Evolutionary conservation across 2,888 invertebrate genomes (phyloP).

Genomic region (Rhingia campestris): DNA sequence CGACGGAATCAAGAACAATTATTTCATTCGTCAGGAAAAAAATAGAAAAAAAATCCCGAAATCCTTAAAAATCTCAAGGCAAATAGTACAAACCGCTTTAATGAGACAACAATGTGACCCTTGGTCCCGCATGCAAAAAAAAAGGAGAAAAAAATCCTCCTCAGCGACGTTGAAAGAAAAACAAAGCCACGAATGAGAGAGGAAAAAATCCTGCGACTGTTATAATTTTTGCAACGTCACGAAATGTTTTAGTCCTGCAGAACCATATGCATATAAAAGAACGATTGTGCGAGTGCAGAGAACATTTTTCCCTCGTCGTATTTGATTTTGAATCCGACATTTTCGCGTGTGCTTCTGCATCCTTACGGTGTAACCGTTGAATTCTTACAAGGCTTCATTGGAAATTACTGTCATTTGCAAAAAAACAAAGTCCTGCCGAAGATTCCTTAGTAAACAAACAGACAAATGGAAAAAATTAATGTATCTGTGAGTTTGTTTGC

Average conservation of each 20-base stretch:
- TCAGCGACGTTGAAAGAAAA: constrained; percentile 41
- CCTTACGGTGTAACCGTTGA: constrained; percentile 59
- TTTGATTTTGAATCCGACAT: constrained; percentile 55
- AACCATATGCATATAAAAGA: constrained; percentile 52
- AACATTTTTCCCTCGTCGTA: constrained; percentile 22
- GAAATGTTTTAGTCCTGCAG: constrained; percentile 72
- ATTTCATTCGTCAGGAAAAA: neutral
- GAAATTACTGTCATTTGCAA: constrained; percentile 21
- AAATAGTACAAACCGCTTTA: constrained; percentile 55
- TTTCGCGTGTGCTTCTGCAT: constrained; percentile 63
- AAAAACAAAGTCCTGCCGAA: constrained; percentile 22
- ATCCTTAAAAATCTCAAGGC: constrained; percentile 69
- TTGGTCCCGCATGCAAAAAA: constrained; percentile 16
- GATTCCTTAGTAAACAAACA: constrained; percentile 57
- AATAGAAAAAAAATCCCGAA: neutral
- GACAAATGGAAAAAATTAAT: constrained; percentile 62
- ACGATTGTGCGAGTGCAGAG: constrained; percentile 23
- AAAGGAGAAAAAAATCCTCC: constrained; percentile 15
- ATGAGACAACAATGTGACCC: constrained; percentile 54
- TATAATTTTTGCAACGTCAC: constrained; percentile 74
- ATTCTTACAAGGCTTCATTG: constrained; percentile 31
- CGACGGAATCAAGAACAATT: constrained; percentile 23
- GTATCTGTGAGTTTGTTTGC: constrained; percentile 43
- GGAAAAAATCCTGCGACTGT: constrained; percentile 57
- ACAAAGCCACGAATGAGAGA: constrained; percentile 37